Conservation (phyloP, 2,888 invertebrate genomes). For the Papilio demoleus region DNA sequence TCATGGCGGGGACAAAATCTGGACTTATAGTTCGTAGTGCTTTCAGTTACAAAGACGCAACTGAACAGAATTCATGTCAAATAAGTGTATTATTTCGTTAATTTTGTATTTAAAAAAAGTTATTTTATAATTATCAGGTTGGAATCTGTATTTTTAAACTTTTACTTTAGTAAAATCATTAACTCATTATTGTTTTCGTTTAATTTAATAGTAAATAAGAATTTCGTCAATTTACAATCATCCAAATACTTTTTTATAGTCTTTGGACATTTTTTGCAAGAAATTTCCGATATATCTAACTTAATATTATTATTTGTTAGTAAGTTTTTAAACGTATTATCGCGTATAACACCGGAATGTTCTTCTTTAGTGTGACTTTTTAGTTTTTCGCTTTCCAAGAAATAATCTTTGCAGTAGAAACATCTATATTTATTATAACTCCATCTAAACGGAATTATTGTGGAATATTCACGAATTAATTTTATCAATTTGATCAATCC, state of each 20-base stretch:
- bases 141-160: too few relatives aligned
- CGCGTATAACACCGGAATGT: constrained; percentile 53
- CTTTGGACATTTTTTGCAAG: constrained; percentile 57
- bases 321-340: constrained; percentile 47
- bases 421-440: constrained; percentile 54
- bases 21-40: too few relatives aligned
- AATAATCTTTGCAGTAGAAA: constrained; percentile 53
- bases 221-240: too few relatives aligned
- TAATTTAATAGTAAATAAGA: too few relatives aligned
- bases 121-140: too few relatives aligned
- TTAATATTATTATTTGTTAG: constrained; percentile 52
- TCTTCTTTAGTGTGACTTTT: constrained; percentile 53
- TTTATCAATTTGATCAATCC: constrained; percentile 48
- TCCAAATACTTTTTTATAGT: not conserved
- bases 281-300: constrained; percentile 57
- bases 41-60: too few relatives aligned
- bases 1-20: too few relatives aligned
- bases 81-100: too few relatives aligned
- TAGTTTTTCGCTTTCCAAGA: constrained; percentile 49
- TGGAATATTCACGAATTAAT: constrained; percentile 53
- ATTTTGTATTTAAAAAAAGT: too few relatives aligned
- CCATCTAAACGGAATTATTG: constrained; percentile 57
- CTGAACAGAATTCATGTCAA: too few relatives aligned
- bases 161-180: too few relatives aligned
- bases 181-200: too few relatives aligned